phyloP scores from a whole-genome alignment of 2,113 vertebrate genomes.

The Periophthalmodon schlosseri region DNA sequence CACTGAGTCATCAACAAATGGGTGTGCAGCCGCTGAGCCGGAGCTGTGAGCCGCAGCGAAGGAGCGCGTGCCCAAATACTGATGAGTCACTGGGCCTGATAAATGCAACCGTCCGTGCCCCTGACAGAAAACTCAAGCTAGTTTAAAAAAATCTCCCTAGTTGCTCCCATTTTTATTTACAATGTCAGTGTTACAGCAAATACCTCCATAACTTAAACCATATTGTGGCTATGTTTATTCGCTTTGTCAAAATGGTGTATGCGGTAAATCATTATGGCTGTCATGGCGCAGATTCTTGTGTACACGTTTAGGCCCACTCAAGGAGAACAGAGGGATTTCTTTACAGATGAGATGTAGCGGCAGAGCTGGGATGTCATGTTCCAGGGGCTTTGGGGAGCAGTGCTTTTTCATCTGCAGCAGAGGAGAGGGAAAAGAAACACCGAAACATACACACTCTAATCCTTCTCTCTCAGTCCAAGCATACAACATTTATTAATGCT shows the following conservation, averaged over 20 bases:
- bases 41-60: constrained; percentile 45
- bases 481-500: constrained; percentile 64
- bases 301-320: constrained; percentile 61
- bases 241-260: constrained; percentile 43
- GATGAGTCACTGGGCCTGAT: constrained; percentile 59
- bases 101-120: constrained; percentile 26
- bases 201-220: constrained; percentile 16
- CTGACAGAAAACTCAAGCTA: constrained; percentile 35
- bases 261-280: constrained; percentile 63
- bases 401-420: constrained; percentile 49
- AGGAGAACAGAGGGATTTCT: constrained; percentile 64
- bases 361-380: constrained; percentile 63
- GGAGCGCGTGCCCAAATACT: constrained; percentile 22
- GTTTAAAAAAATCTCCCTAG: constrained; percentile 31
- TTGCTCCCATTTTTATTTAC: constrained; percentile 17
- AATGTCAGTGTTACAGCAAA: constrained; percentile 1
- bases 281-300: constrained; percentile 49
- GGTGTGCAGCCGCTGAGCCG: constrained; percentile 17
- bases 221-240: constrained; percentile 40
- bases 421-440: constrained; percentile 24
- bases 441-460: constrained; percentile 46
- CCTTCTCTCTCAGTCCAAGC: constrained; percentile 57
- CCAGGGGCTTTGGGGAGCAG: constrained; percentile 51
- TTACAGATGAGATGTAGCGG: constrained; percentile 65
- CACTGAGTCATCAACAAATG: constrained; percentile 39